Conservation (phyloP, 2,113 vertebrate genomes). For the Oncorhynchus clarkii region DNA sequence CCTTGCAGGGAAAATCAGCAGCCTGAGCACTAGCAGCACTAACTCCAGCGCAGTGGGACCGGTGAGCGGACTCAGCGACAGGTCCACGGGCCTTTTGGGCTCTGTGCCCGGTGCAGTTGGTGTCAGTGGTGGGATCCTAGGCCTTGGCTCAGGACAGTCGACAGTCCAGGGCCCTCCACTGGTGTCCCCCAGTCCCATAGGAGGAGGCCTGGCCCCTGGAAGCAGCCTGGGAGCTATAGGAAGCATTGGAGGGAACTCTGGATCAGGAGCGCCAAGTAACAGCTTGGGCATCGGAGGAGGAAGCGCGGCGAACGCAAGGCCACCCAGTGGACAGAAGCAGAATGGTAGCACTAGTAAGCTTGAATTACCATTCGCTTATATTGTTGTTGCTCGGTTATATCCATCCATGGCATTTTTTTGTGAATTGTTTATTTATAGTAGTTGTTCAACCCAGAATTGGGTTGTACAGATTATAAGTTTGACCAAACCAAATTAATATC, state of each 20-base stretch:
- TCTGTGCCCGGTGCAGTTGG: slow-evolving; percentile 27
- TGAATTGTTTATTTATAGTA: background rate
- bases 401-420: too few species aligned
- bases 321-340: slow-evolving; percentile 82
- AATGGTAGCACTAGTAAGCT: slow-evolving; percentile 84
- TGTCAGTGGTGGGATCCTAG: slow-evolving; percentile 52
- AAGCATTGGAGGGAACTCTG: slow-evolving; percentile 57
- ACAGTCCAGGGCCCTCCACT: slow-evolving; percentile 50
- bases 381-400: background rate
- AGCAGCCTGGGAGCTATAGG: slow-evolving; percentile 65
- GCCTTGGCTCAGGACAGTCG: slow-evolving; percentile 48
- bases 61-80: slow-evolving; percentile 50
- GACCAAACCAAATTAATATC: background rate
- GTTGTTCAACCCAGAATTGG: too few species aligned
- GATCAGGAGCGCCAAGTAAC: slow-evolving; percentile 34
- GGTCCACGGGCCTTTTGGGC: slow-evolving; percentile 53
- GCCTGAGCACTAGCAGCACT: slow-evolving; percentile 39
- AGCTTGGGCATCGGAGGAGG: slow-evolving; percentile 28
- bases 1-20: slow-evolving; percentile 38
- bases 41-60: slow-evolving; percentile 28
- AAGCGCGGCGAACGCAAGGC: slow-evolving; percentile 65
- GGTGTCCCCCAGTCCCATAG: slow-evolving; percentile 47
- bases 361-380: background rate
- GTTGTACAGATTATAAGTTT: too few species aligned
- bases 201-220: slow-evolving; percentile 52